These are phyloP conservation scores for Nothoprocta perdicaria DNA, from an alignment of 2,113 vertebrate genomes.

Conservation along the genomic window DNA sequence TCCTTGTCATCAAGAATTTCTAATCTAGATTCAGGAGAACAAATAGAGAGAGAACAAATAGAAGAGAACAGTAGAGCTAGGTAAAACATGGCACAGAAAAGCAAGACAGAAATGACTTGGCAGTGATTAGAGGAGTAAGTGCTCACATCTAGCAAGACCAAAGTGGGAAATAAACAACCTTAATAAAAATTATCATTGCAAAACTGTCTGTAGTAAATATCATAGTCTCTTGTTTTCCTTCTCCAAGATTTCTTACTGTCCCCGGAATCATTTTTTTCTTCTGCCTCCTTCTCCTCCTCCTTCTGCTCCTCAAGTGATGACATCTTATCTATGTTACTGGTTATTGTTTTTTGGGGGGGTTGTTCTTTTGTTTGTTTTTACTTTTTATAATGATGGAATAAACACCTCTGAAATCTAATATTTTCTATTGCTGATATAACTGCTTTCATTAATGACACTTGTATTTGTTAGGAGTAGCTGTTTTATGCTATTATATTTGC, in stretches of 20 bases:
- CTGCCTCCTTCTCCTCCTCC: not conserved
- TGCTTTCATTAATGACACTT: slow-evolving; percentile 35
- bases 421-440: not conserved
- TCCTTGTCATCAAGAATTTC: not conserved
- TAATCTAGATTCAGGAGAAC: not conserved
- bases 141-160: not conserved
- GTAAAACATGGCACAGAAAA: not conserved
- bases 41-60: not conserved
- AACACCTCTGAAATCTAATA: not conserved
- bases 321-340: not conserved
- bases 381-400: not conserved
- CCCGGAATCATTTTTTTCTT: not conserved
- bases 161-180: not conserved
- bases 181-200: not conserved
- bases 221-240: not conserved
- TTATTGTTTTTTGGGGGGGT: not conserved
- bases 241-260: not conserved
- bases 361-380: too few species aligned
- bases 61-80: not conserved
- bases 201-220: not conserved
- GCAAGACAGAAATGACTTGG: not conserved
- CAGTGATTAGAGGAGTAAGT: not conserved
- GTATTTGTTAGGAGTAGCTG: slow-evolving; percentile 1
- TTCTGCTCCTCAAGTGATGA: not conserved
- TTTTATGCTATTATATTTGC: slow-evolving; percentile 53